phyloP scores from a whole-genome alignment of 2,113 vertebrate species.

The Picathartes gymnocephalus region DNA sequence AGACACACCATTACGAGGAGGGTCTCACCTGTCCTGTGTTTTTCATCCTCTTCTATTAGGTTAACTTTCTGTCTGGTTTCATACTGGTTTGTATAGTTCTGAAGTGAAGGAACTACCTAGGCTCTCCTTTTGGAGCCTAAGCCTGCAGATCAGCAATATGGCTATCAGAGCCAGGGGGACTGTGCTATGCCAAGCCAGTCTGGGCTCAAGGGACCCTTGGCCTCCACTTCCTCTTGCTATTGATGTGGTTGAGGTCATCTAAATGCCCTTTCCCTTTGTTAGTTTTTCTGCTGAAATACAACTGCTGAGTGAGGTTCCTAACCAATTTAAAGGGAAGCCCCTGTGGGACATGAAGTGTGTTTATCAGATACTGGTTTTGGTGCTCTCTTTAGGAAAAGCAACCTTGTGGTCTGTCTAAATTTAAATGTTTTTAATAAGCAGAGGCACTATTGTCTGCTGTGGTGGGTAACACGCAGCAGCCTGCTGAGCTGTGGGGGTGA shows the following conservation, averaged over 20 bases:
- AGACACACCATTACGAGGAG: rapidly evolving
- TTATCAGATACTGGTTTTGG: neutral
- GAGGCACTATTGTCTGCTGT: rapidly evolving
- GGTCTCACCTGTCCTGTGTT: rapidly evolving
- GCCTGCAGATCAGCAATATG: neutral
- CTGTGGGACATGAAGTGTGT: neutral
- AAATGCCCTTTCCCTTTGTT: neutral
- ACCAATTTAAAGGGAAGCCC: neutral
- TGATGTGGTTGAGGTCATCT: neutral
- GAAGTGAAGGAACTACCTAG: neutral
- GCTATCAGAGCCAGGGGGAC: neutral
- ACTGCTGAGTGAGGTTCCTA: neutral
- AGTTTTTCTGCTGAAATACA: neutral
- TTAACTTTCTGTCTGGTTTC: neutral
- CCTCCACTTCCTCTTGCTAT: neutral
- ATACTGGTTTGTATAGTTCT: neutral
- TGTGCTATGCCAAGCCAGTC: neutral
- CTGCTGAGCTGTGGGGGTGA: neutral
- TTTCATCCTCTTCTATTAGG: neutral
- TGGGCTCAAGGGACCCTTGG: neutral
- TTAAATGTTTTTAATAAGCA: neutral
- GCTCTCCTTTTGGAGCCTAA: neutral
- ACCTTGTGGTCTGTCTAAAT: neutral
- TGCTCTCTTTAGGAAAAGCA: neutral
- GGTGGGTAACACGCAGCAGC: neutral